Evolutionary conservation across 1,140 invertebrate genomes (phyloP), one percentile per base, ranked within the genome.

Genomic region (Drosophila mojavensis): DNA sequence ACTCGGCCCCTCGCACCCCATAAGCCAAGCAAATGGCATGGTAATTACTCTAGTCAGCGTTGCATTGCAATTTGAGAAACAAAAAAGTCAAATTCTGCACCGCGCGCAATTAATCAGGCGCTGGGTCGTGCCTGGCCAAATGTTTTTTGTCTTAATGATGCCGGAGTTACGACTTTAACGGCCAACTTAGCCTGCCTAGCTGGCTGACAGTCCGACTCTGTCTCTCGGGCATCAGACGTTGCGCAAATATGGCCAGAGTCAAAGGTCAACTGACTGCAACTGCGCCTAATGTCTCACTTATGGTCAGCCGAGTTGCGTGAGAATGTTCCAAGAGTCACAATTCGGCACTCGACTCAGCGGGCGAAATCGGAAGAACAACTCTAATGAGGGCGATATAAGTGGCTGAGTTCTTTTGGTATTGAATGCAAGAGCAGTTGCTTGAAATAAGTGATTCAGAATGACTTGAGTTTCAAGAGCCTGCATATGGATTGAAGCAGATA

Each of bases 61-160:
- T 63, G n/a, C 41, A 63, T 69, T 61, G 81, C 81, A 85, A 81
- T 85, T 84, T 84, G 81, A 85, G 81, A 62, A 82, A 88, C 76
- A 83, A 79, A 88, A 88, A 88, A 86, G 83, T 86, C 83, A 86
- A 88, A 86, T 86, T 79, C 79, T 88, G 83, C 83, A 86, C 83
- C 59, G 55, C 66, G 67, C 61, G 83, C 84, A 88, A 86, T 86
- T 86, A 86, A 86, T 86, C 83, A 86, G 78, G 50, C 63, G 72
- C 65, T 82, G 82, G 83, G 83, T 88, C 83, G 83, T 86, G 83
- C 79, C 79, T 89, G 84, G 84, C 83, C 83, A 86, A 86, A 86
- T 86, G 83, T 83, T 83, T 81, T 81, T 77, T 72, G 79, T 88
- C 83, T 78, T 86, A 86, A 86, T 86, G 83, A 86, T 86, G 82